These are phyloP conservation scores for Tipula vernalis DNA, from an alignment of 2,888 invertebrate genomes.

Conservation along the genomic window DNA sequence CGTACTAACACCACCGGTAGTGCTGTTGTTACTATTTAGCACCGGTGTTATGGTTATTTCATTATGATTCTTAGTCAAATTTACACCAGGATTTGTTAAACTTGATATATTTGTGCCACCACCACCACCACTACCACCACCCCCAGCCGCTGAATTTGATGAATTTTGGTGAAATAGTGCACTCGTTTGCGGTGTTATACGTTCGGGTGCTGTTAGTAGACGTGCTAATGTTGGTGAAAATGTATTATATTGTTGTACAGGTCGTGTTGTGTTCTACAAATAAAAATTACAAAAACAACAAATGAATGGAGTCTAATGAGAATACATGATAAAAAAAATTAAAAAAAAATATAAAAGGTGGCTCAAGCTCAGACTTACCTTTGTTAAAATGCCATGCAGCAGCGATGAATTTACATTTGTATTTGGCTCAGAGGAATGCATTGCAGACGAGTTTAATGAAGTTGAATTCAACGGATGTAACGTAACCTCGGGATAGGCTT, in stretches of 20 bases:
- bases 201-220: slow-evolving; percentile 57
- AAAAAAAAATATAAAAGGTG: neutral
- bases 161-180: neutral
- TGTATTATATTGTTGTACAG: slow-evolving; percentile 16
- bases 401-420: slow-evolving; percentile 40
- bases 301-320: slow-evolving; percentile 10
- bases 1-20: slow-evolving; percentile 18
- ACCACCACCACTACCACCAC: slow-evolving; percentile 12
- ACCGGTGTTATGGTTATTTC: slow-evolving; percentile 51
- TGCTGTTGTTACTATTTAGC: slow-evolving; percentile 20
- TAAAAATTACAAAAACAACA: slow-evolving; percentile 7
- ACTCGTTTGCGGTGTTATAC: slow-evolving; percentile 19
- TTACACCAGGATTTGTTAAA: slow-evolving; percentile 17
- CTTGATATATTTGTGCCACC: slow-evolving; percentile 7
- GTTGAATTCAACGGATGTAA: slow-evolving; percentile 50
- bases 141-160: slow-evolving; percentile 13
- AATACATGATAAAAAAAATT: neutral
- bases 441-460: slow-evolving; percentile 18
- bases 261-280: slow-evolving; percentile 12
- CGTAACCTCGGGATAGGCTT: slow-evolving; percentile 63
- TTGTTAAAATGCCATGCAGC: slow-evolving; percentile 65
- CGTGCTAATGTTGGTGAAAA: slow-evolving; percentile 65
- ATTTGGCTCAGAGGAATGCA: slow-evolving; percentile 14
- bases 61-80: slow-evolving; percentile 40
- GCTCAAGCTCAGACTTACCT: slow-evolving; percentile 36